A percentile compares a stretch with the other conserved stretches of the same genome.
phyloP scores from a whole-genome alignment of 1,140 invertebrate species.

The Drosophila bipectinata region DNA sequence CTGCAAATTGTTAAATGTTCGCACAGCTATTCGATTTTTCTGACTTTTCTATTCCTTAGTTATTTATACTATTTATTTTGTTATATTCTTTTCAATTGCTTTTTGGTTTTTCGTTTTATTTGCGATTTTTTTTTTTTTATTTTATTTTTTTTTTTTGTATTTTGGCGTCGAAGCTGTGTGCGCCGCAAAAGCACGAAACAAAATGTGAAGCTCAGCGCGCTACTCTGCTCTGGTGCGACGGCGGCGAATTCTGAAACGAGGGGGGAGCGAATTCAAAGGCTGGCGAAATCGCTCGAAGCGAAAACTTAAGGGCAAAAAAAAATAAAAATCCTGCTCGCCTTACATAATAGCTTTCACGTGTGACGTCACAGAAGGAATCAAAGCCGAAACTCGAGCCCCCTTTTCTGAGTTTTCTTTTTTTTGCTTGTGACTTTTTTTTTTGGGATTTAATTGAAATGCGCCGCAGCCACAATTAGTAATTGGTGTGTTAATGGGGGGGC shows the following conservation, averaged over 20 bases:
- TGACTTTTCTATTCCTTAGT: conserved; percentile 6
- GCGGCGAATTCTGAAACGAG: not conserved
- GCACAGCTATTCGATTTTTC: conserved; percentile 1
- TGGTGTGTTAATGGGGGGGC: conserved; percentile 55
- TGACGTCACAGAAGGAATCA: conserved; percentile 59
- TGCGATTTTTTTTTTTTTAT: conserved; percentile 12
- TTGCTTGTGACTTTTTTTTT: conserved; percentile 12
- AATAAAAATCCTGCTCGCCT: conserved; percentile 35
- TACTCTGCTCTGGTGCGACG: not conserved
- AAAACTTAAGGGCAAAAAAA: conserved; percentile 2
- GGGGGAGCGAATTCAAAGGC: conserved; percentile 9
- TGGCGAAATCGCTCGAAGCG: conserved; percentile 13
- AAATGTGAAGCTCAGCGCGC: conserved; percentile 58
- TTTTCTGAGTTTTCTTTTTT: conserved; percentile 28
- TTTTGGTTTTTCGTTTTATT: conserved; percentile 25
- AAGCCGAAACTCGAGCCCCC: conserved; percentile 6
- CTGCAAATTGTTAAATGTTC: conserved; percentile 2
- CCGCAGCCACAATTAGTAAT: conserved; percentile 55
- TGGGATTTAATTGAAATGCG: conserved; percentile 70
- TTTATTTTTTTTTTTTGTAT: conserved; percentile 30
- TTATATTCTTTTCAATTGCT: conserved; percentile 7
- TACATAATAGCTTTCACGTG: conserved; percentile 54
- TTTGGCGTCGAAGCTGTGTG: conserved; percentile 45
- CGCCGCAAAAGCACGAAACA: conserved; percentile 66
- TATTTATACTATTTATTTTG: conserved; percentile 15